Evolutionary conservation across 2,797 vertebrate species (phyloP).

Genomic region (Triplophysa bombifrons): DNA sequence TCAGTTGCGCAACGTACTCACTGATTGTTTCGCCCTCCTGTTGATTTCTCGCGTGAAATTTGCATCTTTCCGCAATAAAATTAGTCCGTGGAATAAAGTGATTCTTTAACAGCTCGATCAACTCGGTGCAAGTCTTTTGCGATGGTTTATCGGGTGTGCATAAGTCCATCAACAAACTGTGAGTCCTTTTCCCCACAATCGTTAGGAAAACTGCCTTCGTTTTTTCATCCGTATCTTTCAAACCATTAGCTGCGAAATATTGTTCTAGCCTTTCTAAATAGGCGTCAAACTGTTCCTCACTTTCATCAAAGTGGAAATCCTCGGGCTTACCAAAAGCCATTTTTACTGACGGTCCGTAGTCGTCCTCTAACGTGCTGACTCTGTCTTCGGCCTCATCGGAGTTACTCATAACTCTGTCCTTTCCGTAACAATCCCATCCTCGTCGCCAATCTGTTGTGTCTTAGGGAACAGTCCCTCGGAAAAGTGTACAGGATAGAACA

Average conservation of each 20-base stretch:
- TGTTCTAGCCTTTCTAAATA: constrained; percentile 21
- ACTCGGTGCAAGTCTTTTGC: constrained; percentile 13
- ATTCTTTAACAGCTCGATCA: constrained; percentile 3
- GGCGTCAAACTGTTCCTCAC: constrained; percentile 27
- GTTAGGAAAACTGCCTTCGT: no score
- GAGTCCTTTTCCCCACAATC: constrained; percentile 32
- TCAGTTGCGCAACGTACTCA: constrained; percentile 45
- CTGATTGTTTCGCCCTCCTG: constrained; percentile 29
- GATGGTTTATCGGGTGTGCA: no score
- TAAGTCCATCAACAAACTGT: constrained; percentile 32
- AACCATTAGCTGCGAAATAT: constrained; percentile 17
- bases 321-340: constrained; percentile 7
- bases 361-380: not conserved
- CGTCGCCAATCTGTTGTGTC: no score
- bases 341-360: not conserved
- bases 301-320: constrained; percentile 21
- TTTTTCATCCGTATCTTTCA: not conserved
- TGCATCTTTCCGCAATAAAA: constrained; percentile 39
- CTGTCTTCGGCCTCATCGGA: not conserved
- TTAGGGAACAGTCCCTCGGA: no score
- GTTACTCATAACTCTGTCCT: constrained; percentile 10
- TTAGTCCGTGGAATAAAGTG: not conserved
- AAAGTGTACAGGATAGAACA: no score
- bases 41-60: constrained; percentile 35
- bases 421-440: no score